Percentiles rank a stretch among this genome's conserved stretches.
Conservation (phyloP, 2,888 invertebrate species). For the Eucriotettix oculatus region DNA sequence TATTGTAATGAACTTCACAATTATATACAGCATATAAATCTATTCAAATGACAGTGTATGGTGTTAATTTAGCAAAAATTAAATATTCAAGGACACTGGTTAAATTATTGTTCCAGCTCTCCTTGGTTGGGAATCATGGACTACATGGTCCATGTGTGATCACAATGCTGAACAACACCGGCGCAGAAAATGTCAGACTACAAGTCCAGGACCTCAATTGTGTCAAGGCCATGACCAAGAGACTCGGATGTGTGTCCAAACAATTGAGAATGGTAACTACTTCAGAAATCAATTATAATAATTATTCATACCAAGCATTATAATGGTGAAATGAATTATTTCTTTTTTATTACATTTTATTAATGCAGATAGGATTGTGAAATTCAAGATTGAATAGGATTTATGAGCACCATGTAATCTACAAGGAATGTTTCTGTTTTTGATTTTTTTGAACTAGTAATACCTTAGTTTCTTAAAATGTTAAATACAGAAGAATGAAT, state of each 20-base stretch:
- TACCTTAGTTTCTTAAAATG: too few species aligned
- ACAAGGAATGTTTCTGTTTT: too few species aligned
- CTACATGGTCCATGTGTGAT: conserved; percentile 50
- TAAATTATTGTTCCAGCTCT: conserved; percentile 30
- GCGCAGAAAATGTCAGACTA: conserved; percentile 43
- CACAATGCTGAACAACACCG: conserved; percentile 48
- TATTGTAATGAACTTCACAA: too few species aligned
- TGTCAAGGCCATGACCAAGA: conserved; percentile 56
- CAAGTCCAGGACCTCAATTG: conserved; percentile 35
- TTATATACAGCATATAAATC: too few species aligned
- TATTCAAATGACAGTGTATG: conserved; percentile 17
- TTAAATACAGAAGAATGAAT: too few species aligned
- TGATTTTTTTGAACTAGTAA: too few species aligned
- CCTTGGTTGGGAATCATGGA: conserved; percentile 61
- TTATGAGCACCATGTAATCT: too few species aligned
- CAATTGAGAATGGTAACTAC: not conserved
- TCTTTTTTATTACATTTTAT: not conserved
- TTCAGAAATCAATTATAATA: not conserved
- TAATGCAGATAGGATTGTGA: too few species aligned
- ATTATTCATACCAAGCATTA: not conserved
- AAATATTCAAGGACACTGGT: not conserved
- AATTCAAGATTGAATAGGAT: too few species aligned
- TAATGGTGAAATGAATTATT: too few species aligned
- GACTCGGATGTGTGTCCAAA: conserved; percentile 41
- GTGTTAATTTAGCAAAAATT: conserved; percentile 1